phyloP scores from a whole-genome alignment of 2,113 vertebrate genomes.

The Illadopsis cleaveri region DNA sequence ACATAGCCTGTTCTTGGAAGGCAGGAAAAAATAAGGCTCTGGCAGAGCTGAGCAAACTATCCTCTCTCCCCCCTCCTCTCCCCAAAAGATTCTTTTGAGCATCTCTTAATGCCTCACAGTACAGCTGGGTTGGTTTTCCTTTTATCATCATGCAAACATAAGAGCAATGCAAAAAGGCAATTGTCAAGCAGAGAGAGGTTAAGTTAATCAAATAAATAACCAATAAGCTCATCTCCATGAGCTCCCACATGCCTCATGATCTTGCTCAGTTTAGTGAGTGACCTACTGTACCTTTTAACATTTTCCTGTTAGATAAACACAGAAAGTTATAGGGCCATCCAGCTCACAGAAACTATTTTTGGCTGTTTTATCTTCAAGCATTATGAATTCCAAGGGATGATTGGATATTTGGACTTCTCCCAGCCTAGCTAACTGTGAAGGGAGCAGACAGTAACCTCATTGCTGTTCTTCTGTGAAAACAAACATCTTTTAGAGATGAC shows the following conservation, averaged over 20 bases:
- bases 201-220: conserved; percentile 19
- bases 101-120: background rate
- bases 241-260: background rate
- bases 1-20: conserved; percentile 71
- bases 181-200: background rate
- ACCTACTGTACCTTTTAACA: conserved; percentile 10
- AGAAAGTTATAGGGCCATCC: conserved; percentile 16
- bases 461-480: conserved; percentile 40
- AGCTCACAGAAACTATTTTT: conserved; percentile 49
- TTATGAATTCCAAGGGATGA: conserved; percentile 32
- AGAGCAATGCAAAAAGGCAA: background rate
- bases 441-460: conserved; percentile 43
- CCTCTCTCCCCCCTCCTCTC: background rate
- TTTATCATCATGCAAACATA: conserved; percentile 29
- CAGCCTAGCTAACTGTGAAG: conserved; percentile 8
- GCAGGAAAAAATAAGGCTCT: conserved; percentile 64
- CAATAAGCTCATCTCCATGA: background rate
- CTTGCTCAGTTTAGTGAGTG: background rate
- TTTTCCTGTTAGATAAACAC: conserved; percentile 42
- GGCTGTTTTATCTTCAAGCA: conserved; percentile 37
- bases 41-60: conserved; percentile 33
- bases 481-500: conserved; percentile 33
- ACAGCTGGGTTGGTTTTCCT: background rate
- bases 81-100: conserved; percentile 1
- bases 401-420: conserved; percentile 33